Evolutionary conservation across 1,140 invertebrate species (phyloP).

Genomic region (Caenorhabditis tropicalis): DNA sequence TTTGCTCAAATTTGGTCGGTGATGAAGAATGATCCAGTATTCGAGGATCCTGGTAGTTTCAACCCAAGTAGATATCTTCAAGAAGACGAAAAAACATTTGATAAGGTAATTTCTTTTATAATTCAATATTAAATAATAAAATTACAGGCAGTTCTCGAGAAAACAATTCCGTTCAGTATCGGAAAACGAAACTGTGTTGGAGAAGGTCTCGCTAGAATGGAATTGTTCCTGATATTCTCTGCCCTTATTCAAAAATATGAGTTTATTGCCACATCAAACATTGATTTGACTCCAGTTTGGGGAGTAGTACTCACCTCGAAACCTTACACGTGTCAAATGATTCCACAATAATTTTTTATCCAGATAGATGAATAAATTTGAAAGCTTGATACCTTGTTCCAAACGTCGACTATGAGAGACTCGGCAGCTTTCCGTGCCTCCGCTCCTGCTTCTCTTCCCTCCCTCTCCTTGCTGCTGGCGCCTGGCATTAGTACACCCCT

Average conservation of each 20-base stretch:
- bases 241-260: constrained; percentile 27
- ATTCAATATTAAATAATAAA: background rate
- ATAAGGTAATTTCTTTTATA: background rate
- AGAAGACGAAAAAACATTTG: constrained; percentile 24
- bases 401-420: too few species aligned
- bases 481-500: background rate
- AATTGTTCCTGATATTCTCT: constrained; percentile 38
- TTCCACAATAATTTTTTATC: background rate
- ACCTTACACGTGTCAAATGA: background rate
- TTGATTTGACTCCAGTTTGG: constrained; percentile 13
- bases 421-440: background rate
- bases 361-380: background rate
- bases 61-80: constrained; percentile 7
- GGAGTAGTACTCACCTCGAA: background rate
- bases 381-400: too few species aligned
- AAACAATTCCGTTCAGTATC: constrained; percentile 36
- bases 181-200: constrained; percentile 49
- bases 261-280: constrained; percentile 15
- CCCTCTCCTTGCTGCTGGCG: background rate
- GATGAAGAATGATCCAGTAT: constrained; percentile 34
- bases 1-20: constrained; percentile 38
- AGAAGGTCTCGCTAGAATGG: constrained; percentile 38
- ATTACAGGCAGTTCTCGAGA: constrained; percentile 30
- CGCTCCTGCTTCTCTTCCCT: background rate
- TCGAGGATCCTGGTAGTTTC: constrained; percentile 8